Evolutionary conservation across 1,140 invertebrate genomes (phyloP), one percentile per base, ranked within the genome.

Genomic region (Bombus fervidus): DNA sequence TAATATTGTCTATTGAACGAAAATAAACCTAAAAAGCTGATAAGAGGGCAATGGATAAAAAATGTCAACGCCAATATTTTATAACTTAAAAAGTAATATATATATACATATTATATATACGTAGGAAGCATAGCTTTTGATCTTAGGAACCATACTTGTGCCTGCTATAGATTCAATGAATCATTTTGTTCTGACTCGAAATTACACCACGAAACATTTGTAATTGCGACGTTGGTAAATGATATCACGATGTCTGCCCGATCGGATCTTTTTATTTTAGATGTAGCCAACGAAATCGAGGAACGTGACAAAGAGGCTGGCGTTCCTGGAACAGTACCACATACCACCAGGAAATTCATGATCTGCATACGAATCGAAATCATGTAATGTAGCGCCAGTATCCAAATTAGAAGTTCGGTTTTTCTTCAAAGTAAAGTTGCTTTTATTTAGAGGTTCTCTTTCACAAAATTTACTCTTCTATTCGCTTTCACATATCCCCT

Each of bases 281-380:
- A 22, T 66, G 15, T 53, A 6, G 13, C 13, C 68, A 57, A 69
- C 53, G 68, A 79, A 73, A 73, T n/a, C 41, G 66, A 28, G 3
- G 1, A 79, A 83, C 68, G 80, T 64, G 75, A 86, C 68, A 66
- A 78, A 83, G 81, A 31, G 18, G 68, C 43, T 72, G 47, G 37
- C 22, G 57, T 76, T 81, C 47, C 31, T 34, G 37, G 25, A 76
- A 86, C 68, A 74, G 73, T 83, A 77, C 9, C 39, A 62, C 78
- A 53, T 25, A 53, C 37, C 31, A 71, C 28, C 31, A 86, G 62
- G 85, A 86, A 86, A 69, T 34, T 43, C 71, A 47, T 57, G 85
- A 15, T 53, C 43, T 81, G 84, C 71, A 81, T 86, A 81, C 62
- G 41, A 86, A 86, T 81, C 31, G 9, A 9, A 34, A 73, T 34